These are phyloP conservation scores for Tamandua tetradactyla DNA, from an alignment of 2,797 vertebrate genomes.

Conservation along the genomic window DNA sequence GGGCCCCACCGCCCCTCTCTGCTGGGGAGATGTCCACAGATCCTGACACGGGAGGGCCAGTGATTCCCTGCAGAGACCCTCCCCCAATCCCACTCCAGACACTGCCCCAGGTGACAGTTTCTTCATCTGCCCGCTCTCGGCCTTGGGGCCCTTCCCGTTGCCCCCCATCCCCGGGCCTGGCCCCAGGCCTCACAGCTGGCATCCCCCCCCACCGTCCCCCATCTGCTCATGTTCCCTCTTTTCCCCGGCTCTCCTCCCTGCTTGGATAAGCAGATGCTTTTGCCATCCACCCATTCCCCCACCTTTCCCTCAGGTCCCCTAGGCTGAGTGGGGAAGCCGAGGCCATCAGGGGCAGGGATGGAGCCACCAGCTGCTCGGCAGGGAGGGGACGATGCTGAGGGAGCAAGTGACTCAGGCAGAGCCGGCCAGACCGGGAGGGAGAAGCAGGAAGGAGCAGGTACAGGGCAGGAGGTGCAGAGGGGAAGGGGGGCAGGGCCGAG, in stretches of 20 bases:
- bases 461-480: accelerated
- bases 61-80: not conserved
- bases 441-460: not conserved
- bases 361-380: not conserved
- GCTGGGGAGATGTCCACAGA: too few relatives aligned
- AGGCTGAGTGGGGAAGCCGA: not conserved
- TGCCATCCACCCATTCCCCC: not conserved
- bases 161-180: not conserved
- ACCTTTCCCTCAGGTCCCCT: not conserved
- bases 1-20: not conserved
- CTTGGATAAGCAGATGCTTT: slow-evolving; percentile 39
- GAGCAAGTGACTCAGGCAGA: not conserved
- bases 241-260: not conserved
- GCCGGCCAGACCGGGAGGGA: accelerated
- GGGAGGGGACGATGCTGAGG: not conserved
- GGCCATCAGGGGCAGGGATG: not conserved
- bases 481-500: not conserved
- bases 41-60: not conserved
- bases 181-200: not conserved
- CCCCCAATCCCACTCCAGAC: not conserved
- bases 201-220: too few relatives aligned
- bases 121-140: not conserved
- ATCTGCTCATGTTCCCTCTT: not conserved
- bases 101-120: too few relatives aligned
- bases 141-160: not conserved